phyloP scores from a whole-genome alignment of 2,797 vertebrate genomes.

The Ispidina picta region DNA sequence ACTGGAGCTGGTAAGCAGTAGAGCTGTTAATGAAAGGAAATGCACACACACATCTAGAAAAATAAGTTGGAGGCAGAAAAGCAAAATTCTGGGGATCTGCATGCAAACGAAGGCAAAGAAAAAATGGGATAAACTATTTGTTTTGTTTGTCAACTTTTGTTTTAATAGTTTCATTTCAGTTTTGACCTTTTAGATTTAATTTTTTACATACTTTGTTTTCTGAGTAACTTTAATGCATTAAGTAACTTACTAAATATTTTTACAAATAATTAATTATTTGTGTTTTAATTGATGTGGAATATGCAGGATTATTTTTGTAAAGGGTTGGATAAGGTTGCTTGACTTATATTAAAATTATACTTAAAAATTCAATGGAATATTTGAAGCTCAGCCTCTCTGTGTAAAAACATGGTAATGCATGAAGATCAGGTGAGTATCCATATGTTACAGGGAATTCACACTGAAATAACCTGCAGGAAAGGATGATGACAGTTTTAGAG shows the following conservation, averaged over 20 bases:
- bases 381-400: background rate
- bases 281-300: background rate
- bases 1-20: background rate
- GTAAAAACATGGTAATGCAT: background rate
- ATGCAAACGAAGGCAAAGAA: background rate
- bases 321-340: background rate
- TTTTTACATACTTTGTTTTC: background rate
- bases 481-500: constrained; percentile 29
- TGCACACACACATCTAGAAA: background rate
- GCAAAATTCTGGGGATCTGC: background rate
- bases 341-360: background rate
- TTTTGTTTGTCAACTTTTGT: background rate
- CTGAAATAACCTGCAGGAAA: constrained; percentile 40
- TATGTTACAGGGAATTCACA: constrained; percentile 38
- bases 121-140: background rate
- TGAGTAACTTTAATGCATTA: background rate
- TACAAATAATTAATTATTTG: background rate
- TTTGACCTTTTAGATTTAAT: background rate
- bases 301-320: background rate
- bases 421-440: background rate
- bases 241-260: background rate
- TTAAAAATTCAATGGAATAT: background rate
- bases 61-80: background rate
- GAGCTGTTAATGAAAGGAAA: background rate
- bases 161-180: background rate